Evolutionary conservation across 2,888 invertebrate species (phyloP), one percentile per base, ranked within the genome.

Genomic region (Augochlorella aurata): DNA sequence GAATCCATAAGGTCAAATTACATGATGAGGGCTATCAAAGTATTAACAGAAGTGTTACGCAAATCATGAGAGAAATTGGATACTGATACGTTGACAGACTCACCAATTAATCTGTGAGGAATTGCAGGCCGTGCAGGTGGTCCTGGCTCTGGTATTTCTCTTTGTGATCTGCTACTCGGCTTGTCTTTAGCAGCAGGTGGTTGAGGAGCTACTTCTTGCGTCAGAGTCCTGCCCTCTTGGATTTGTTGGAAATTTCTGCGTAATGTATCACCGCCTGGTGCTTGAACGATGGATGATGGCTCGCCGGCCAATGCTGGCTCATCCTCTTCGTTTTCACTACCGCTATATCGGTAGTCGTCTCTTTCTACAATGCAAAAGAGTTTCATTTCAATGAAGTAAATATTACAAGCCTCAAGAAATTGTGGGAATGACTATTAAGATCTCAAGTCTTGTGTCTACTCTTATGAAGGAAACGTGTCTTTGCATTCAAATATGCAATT

Each of bases 161-260:
- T 94, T 92, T 93, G 94, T 90, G 91, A 90, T 85, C 92, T 88
- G 52, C 88, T 85, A 45, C 87, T 87, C 8, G 90, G 90, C 87
- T 92, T 91, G 85, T 91, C 92, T 85, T 93, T 93, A 89, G 84
- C 89, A 50, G 87, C 81, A 45, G 90, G 88, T 61, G 90, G 86
- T 85, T 89, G 90, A 83, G 94, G 89, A 77, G 94, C 89, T 73
- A 94, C 94, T 93, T 93, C 94, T 91, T 94, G 95, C 81, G 95
- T 95, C 77, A 96, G 94, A 76, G 96, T 95, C 82, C 96, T 94
- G 76, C 96, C 96, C 91, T 96, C 98, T 94, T 99, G 99, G 89
- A 99, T 98, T 94, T 99, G 98, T 93, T 99, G 98, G 96, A 99
- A 99, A 95, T 99, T 99, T 81, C 99, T 96, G 66, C 99, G 96